Percentiles rank a stretch among this genome's conserved stretches.
phyloP scores from a whole-genome alignment of 1,140 invertebrate genomes.

The Lamellibrachia luymesi region DNA sequence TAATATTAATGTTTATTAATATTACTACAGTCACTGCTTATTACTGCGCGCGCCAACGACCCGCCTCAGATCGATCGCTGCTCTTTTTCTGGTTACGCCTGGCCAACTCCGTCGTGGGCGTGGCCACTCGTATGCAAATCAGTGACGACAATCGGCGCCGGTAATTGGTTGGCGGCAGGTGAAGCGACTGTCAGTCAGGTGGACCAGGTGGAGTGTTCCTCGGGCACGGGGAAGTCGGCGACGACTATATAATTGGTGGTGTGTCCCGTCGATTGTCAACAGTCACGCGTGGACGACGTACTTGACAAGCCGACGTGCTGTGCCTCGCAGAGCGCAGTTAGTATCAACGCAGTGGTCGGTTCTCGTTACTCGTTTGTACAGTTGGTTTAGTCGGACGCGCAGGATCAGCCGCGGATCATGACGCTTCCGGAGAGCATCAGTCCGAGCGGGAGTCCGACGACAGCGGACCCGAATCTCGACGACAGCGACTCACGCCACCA shows the following conservation, averaged over 20 bases:
- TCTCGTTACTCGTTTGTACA: neutral
- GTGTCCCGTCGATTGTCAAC: neutral
- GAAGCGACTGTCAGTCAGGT: neutral
- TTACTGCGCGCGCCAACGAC: neutral
- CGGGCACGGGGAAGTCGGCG: neutral
- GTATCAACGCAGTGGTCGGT: neutral
- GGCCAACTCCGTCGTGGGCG: neutral
- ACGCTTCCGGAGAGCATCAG: constrained; percentile 15
- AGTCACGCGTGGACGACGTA: neutral
- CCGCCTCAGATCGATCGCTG: neutral
- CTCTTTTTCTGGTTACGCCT: neutral
- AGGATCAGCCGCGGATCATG: neutral
- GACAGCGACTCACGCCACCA: constrained; percentile 57
- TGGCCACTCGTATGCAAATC: neutral
- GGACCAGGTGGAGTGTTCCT: neutral
- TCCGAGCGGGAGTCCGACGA: constrained; percentile 3
- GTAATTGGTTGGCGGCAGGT: neutral
- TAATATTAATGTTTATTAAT: neutral
- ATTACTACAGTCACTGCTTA: neutral
- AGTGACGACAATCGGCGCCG: neutral
- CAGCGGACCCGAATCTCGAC: neutral
- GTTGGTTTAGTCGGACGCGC: neutral
- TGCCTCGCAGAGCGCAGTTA: neutral
- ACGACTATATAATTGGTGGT: constrained; percentile 7
- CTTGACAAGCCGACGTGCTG: neutral